Conservation (phyloP, 2,888 invertebrate genomes). For the Oxystoma pomonae region DNA sequence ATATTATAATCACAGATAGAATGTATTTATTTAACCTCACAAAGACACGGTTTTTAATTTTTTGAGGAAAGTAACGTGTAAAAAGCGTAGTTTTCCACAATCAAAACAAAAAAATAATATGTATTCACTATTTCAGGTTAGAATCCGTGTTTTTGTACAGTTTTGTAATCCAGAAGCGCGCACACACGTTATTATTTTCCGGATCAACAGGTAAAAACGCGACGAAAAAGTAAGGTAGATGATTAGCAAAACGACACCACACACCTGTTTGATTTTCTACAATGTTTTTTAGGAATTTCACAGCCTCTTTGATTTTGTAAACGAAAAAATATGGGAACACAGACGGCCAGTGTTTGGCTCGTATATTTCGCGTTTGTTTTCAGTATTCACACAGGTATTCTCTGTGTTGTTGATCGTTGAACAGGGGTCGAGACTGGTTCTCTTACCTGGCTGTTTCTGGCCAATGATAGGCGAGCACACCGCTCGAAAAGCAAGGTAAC, state of each 20-base stretch:
- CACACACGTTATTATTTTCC: constrained; percentile 12
- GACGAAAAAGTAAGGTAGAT: background rate
- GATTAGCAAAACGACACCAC: constrained; percentile 19
- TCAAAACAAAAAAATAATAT: constrained; percentile 14
- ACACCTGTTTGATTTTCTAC: constrained; percentile 19
- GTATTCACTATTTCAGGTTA: constrained; percentile 9
- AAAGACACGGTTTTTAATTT: constrained; percentile 15
- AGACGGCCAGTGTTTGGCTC: constrained; percentile 7
- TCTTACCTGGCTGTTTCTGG: constrained; percentile 38
- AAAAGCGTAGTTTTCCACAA: constrained; percentile 12
- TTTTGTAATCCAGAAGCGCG: constrained; percentile 15
- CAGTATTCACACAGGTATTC: constrained; percentile 34
- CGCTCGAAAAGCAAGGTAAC: constrained; percentile 41
- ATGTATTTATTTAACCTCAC: constrained; percentile 33
- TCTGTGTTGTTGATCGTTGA: constrained; percentile 36
- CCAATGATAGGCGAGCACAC: constrained; percentile 38
- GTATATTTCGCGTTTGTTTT: constrained; percentile 27
- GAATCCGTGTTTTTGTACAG: constrained; percentile 11
- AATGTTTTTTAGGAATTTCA: constrained; percentile 30
- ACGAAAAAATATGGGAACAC: constrained; percentile 10
- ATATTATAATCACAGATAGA: constrained; percentile 17
- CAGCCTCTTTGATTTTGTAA: constrained; percentile 32
- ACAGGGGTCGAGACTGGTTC: constrained; percentile 42
- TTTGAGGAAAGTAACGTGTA: constrained; percentile 11
- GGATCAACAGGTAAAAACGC: constrained; percentile 26